These are phyloP conservation scores for Hiodon alosoides DNA, from an alignment of 2,113 vertebrate species.

Conservation along the genomic window DNA sequence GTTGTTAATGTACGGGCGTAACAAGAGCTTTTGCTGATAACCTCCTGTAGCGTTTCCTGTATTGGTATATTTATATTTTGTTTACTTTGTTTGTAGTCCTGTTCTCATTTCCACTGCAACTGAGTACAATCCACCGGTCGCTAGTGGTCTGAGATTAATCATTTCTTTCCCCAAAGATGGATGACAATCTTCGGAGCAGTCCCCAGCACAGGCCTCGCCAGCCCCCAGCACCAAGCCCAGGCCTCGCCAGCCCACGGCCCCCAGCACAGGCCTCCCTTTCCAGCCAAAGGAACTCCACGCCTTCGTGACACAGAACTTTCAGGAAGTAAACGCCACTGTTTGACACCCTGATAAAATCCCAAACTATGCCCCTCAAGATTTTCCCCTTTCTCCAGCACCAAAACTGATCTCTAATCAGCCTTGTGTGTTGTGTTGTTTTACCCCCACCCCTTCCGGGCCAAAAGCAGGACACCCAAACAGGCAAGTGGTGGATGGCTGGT, in stretches of 20 bases:
- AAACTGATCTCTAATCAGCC: no score
- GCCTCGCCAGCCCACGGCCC: conserved; percentile 71
- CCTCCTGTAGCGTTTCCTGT: no score
- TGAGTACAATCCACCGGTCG: background rate
- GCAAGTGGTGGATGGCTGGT: no score
- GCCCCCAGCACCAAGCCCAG: conserved; percentile 79
- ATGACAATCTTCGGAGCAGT: conserved; percentile 92
- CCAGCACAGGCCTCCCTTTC: conserved; percentile 67
- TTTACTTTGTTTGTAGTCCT: no score
- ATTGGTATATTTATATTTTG: no score
- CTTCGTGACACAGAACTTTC: conserved; percentile 55
- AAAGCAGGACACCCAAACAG: no score
- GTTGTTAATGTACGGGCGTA: background rate
- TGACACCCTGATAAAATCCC: background rate
- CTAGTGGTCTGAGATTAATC: background rate
- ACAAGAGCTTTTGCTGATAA: no score
- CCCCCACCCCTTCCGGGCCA: background rate
- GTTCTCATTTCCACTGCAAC: background rate
- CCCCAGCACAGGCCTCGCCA: conserved; percentile 86
- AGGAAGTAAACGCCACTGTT: background rate
- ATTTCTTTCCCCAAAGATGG: conserved; percentile 73
- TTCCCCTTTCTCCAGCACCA: no score
- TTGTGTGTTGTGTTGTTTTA: no score
- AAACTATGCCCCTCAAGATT: background rate
- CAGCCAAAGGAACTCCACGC: conserved; percentile 65